phyloP scores from a whole-genome alignment of 1,140 invertebrate genomes.

The Saccostrea cuccullata region DNA sequence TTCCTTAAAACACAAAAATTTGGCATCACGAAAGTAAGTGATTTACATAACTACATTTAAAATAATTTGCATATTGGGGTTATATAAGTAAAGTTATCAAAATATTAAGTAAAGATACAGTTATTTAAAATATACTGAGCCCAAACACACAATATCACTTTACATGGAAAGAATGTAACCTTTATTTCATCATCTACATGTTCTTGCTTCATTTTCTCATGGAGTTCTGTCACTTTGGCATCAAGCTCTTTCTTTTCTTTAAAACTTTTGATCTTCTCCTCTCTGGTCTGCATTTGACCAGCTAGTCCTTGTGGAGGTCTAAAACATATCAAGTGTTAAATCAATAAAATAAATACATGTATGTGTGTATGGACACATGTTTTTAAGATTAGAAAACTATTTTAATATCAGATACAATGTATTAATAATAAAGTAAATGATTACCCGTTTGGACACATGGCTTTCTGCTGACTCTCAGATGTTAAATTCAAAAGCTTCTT shows the following conservation, averaged over 20 bases:
- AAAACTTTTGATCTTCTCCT: slow-evolving; percentile 88
- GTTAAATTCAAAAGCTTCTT: neutral
- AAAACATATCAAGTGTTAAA: neutral
- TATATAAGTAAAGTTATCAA: too few relatives aligned
- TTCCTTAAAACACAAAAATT: too few relatives aligned
- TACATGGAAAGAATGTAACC: slow-evolving; percentile 59
- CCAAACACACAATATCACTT: too few relatives aligned
- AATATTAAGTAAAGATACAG: too few relatives aligned
- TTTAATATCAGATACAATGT: too few relatives aligned
- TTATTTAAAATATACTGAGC: too few relatives aligned
- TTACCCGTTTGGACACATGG: neutral
- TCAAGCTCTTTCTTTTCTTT: slow-evolving; percentile 89
- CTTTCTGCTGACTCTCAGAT: neutral
- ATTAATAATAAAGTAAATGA: neutral
- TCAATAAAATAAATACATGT: too few relatives aligned
- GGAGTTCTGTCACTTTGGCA: slow-evolving; percentile 84
- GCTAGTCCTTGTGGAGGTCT: slow-evolving; percentile 56
- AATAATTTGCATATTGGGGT: too few relatives aligned
- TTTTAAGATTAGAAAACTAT: too few relatives aligned
- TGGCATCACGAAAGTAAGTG: too few relatives aligned
- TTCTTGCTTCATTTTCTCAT: slow-evolving; percentile 78
- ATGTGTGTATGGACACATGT: too few relatives aligned
- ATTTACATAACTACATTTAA: too few relatives aligned
- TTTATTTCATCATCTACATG: slow-evolving; percentile 87
- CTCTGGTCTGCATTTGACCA: slow-evolving; percentile 63